Conservation (phyloP, 1,140 invertebrate genomes). For the Mercenaria mercenaria region DNA sequence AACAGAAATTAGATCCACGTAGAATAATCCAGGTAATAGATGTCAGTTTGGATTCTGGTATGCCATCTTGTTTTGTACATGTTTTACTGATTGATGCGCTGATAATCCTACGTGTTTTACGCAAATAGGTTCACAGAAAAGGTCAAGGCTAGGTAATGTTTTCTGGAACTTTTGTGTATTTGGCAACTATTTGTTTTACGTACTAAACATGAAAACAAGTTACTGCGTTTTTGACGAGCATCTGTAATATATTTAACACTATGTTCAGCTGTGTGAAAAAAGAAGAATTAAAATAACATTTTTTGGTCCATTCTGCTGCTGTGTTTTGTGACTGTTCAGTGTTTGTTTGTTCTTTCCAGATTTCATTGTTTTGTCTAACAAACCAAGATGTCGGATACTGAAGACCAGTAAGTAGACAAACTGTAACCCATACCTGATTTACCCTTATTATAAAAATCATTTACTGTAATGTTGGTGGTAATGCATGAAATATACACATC, state of each 20-base stretch:
- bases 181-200: too few species aligned
- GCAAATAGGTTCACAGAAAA: not conserved
- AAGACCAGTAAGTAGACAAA: constrained; percentile 9
- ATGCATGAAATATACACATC: too few species aligned
- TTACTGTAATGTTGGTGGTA: too few species aligned
- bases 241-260: too few species aligned
- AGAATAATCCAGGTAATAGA: not conserved
- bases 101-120: not conserved
- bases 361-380: not conserved
- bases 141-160: not conserved
- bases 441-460: too few species aligned
- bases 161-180: not conserved
- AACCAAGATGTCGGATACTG: constrained; percentile 6
- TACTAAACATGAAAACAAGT: too few species aligned
- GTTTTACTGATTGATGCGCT: not conserved
- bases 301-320: not conserved
- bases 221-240: too few species aligned
- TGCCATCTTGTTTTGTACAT: constrained; percentile 16
- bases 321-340: not conserved
- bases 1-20: not conserved
- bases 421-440: too few species aligned
- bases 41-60: not conserved
- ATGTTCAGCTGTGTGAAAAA: too few species aligned
- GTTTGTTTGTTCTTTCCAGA: constrained; percentile 19
- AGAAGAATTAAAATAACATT: too few species aligned